These are phyloP conservation scores for Rugalucina vietnamica DNA, from an alignment of 2,888 invertebrate genomes.

Conservation along the genomic window DNA sequence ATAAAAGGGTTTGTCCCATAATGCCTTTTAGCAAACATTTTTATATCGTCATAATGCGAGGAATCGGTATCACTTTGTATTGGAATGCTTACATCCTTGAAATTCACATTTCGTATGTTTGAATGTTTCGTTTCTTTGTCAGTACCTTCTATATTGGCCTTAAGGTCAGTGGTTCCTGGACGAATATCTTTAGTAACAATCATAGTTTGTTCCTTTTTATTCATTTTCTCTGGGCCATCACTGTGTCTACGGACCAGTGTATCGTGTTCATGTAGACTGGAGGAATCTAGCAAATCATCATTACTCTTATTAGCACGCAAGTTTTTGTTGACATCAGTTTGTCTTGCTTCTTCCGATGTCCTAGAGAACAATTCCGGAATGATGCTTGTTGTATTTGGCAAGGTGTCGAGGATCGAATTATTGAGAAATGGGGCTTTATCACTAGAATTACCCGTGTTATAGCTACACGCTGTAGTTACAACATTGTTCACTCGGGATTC, in stretches of 20 bases:
- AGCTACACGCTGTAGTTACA: too few relatives aligned
- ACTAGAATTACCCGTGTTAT: background rate
- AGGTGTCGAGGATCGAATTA: background rate
- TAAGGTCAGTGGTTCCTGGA: background rate
- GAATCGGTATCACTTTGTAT: constrained; percentile 23
- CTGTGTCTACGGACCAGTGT: constrained; percentile 46
- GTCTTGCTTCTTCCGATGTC: background rate
- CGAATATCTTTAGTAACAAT: background rate
- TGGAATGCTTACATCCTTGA: constrained; percentile 20
- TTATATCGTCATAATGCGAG: background rate
- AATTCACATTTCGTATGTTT: constrained; percentile 2
- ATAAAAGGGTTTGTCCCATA: background rate
- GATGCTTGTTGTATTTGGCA: background rate
- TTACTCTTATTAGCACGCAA: constrained; percentile 6
- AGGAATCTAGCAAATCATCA: constrained; percentile 31
- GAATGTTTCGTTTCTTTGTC: background rate
- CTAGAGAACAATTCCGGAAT: background rate
- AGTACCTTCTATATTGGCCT: background rate
- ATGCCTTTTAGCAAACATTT: background rate
- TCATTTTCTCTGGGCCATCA: constrained; percentile 43
- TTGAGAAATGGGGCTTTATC: background rate
- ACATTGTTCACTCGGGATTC: background rate
- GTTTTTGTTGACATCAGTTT: background rate
- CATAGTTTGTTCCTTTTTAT: background rate
- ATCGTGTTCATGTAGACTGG: constrained; percentile 45